These are phyloP conservation scores for Neoarius graeffei DNA, from an alignment of 2,113 vertebrate species.

Conservation along the genomic window DNA sequence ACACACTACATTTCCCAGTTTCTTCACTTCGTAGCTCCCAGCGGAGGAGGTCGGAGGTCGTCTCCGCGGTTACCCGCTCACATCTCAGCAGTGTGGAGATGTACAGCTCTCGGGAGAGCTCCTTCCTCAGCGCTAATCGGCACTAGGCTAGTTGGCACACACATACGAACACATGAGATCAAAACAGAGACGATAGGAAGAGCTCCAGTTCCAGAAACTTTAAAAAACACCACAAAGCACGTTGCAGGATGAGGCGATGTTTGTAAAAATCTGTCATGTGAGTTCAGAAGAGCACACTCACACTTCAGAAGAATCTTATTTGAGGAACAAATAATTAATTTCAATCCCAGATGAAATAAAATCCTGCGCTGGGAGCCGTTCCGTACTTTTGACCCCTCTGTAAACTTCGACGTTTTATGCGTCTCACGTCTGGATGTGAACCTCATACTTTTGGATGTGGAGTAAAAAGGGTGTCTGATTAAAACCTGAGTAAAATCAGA, in stretches of 20 bases:
- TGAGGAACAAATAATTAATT: not conserved
- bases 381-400: not conserved
- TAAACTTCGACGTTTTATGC: not conserved
- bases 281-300: not conserved
- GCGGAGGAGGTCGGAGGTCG: slow-evolving; percentile 35
- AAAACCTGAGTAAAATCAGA: not conserved
- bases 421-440: not conserved
- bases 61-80: slow-evolving; percentile 7
- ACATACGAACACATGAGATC: slow-evolving; percentile 24
- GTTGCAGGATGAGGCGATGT: slow-evolving; percentile 35
- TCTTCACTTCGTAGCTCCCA: slow-evolving; percentile 47
- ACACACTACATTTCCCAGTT: slow-evolving; percentile 41
- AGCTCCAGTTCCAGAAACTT: slow-evolving; percentile 23
- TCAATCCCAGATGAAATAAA: not conserved
- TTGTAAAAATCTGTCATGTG: not conserved
- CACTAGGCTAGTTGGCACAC: slow-evolving; percentile 38
- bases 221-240: slow-evolving; percentile 35
- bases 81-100: slow-evolving; percentile 42
- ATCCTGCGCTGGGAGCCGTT: not conserved
- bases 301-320: not conserved
- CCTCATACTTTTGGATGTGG: not conserved
- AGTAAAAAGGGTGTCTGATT: not conserved
- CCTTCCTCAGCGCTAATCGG: slow-evolving; percentile 35
- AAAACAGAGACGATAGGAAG: slow-evolving; percentile 30
- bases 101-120: slow-evolving; percentile 41